Base-by-base conservation (phyloP, 2,113 vertebrate species). In the Oryzias melastigma region DNA sequence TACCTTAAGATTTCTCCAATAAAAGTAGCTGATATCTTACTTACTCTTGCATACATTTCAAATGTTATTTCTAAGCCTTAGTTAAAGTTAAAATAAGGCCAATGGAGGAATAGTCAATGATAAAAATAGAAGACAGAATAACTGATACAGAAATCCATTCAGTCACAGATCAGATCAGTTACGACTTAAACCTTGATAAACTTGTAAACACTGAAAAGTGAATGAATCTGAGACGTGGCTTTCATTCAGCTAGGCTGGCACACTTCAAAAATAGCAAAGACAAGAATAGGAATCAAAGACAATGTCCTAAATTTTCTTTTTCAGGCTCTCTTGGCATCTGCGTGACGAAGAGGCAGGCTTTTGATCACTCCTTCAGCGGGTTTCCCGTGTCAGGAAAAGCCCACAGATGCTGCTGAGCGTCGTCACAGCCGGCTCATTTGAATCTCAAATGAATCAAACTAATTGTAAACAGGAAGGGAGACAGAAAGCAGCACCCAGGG, bases 381-480 rank as follows among this genome's bases (percentile, higher is more conserved):
- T 78, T 78, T 83, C 78, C 71, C 70, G 68, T 72, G 51, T 27
- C 78, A 74, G 72, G 72, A 73, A 69, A 85, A 73, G 68, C 65
- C 75, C 74, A 43, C 68, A 24, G 76, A 82, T 75, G 71, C 68
- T 29, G 54, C 40, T 18, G 48, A 74, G 64, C 58, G 62, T 49
- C 18, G 42, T 72, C 61, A 71, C 70, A 63, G 65, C 74, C 56
- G 56, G 49, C 57, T 80, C 66, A 81, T 82, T 84, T 77, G 71
- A 83, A 89, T 83, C 81, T 72, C 79, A 87, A 83, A 89, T 82
- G 62, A 87, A 86, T 55, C 58, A 50, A 80, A 75, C 80, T 88
- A 84, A 85, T 82, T 89, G 84, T 85, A 72, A 78, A 84, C 60
- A 73, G 71, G 73, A 29, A 12, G 67, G 59, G 56, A 71, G 82